Evolutionary conservation across 2,113 vertebrate genomes (phyloP), one percentile per base, ranked within the genome.

Genomic region (Astur gentilis): DNA sequence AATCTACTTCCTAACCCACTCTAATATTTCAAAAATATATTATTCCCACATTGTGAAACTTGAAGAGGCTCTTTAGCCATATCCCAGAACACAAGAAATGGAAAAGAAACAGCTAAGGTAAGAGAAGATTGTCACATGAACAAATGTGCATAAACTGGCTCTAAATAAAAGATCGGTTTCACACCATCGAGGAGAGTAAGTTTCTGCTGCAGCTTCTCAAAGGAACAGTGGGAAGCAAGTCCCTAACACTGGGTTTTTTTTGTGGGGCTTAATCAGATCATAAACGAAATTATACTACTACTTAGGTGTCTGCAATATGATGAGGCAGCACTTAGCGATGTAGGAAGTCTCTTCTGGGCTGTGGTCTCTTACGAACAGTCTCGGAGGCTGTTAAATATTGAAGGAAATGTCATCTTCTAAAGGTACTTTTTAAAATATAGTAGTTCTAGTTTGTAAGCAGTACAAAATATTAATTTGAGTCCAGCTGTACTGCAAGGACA

Each of bases 281-380:
- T 20, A 36, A 58, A 66, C 54, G 19, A 60, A 83, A 15, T 60
- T 11, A 6, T 20, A 18, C 27, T 38, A 0, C 16, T 45, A 0
- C 18, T 62, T 26, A 7, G 9, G 21, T 52, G 65, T 44, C 42
- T 76, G 73, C 78, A 72, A 0, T 34, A 32, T n/a, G 81, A 36
- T 0, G 0, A 71, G 57, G 34, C 21, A 34, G 47, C 34, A 9
- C 34, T 40, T 13, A 8, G 45, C 4, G 2, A 1, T 4, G 19
- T 20, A 60, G 52, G 54, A n/a, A 45, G 57, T 26, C 60, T 73
- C 9, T 42, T 81, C 71, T 19, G 50, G 36, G 21, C 77, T 36
- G 4, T 3, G 2, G 13, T 50, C 22, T 78, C 73, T 38, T 45
- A 32, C 1, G 6, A 62, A 5, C 22, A 13, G 32, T 40, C 50